Percentiles rank a stretch among this genome's conserved stretches.
phyloP scores from a whole-genome alignment of 2,113 vertebrate genomes.

The Tychaedon coryphoeus region DNA sequence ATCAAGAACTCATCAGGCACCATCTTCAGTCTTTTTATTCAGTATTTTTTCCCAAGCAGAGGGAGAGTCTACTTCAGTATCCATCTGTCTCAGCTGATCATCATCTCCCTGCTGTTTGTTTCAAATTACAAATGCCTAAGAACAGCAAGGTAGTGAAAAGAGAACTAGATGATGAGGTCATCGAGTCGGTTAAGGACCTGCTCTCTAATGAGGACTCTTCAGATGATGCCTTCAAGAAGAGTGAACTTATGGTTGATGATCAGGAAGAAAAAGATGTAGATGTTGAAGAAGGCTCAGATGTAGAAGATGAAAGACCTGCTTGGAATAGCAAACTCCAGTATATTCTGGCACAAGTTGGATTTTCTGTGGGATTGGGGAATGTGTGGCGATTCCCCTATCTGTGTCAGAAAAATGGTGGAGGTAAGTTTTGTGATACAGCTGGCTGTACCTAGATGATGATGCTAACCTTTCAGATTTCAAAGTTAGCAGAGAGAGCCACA shows the following conservation, averaged over 20 bases:
- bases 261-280: constrained; percentile 82
- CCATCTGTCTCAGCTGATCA: not conserved
- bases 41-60: not conserved
- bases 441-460: not conserved
- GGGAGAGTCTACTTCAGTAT: not conserved
- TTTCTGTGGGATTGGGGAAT: constrained; percentile 97
- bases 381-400: constrained; percentile 98
- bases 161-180: constrained; percentile 96
- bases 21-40: not conserved
- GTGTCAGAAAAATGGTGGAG: constrained; percentile 98
- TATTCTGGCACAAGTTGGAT: constrained; percentile 97
- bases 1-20: constrained; percentile 20
- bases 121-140: constrained; percentile 91
- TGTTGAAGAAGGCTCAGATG: constrained; percentile 81
- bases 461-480: not conserved
- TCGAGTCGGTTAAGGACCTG: constrained; percentile 94
- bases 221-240: constrained; percentile 94
- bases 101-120: not conserved
- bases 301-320: constrained; percentile 88
- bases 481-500: not conserved
- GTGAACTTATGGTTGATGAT: constrained; percentile 84
- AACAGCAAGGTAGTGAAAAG: constrained; percentile 95
- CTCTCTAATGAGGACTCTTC: constrained; percentile 93
- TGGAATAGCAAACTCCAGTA: constrained; percentile 98
- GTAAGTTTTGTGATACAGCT: constrained; percentile 75